Evolutionary conservation across 2,888 invertebrate genomes (phyloP).

Genomic region (Vanessa cardui): DNA sequence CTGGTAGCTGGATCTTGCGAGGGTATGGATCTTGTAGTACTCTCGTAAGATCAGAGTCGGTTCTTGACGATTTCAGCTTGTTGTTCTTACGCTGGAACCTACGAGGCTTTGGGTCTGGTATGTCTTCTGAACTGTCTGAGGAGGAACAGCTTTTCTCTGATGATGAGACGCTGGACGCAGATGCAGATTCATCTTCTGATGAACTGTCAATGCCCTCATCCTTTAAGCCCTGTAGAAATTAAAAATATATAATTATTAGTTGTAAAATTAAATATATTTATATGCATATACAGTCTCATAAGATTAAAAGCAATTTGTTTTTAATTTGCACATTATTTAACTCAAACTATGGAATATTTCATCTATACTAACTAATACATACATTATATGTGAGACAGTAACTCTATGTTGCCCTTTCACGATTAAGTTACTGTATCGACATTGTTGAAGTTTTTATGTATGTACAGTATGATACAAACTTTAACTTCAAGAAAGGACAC

Average conservation of each 20-base stretch:
- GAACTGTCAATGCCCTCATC: slow-evolving; percentile 81
- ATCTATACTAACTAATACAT: too few relatives aligned
- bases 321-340: too few relatives aligned
- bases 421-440: too few relatives aligned
- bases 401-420: too few relatives aligned
- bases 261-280: neutral
- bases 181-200: slow-evolving; percentile 75
- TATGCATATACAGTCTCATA: neutral
- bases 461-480: too few relatives aligned
- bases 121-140: slow-evolving; percentile 73
- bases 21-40: slow-evolving; percentile 58
- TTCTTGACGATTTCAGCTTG: slow-evolving; percentile 71
- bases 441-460: too few relatives aligned
- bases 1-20: slow-evolving; percentile 56
- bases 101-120: slow-evolving; percentile 64
- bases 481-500: too few relatives aligned
- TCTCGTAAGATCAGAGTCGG: slow-evolving; percentile 72
- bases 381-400: too few relatives aligned
- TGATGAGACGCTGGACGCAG: slow-evolving; percentile 72
- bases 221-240: slow-evolving; percentile 71
- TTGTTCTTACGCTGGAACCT: slow-evolving; percentile 72
- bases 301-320: too few relatives aligned
- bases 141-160: slow-evolving; percentile 78
- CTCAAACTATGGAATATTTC: too few relatives aligned
- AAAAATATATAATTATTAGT: slow-evolving; percentile 1